A percentile compares a stretch with the other conserved stretches of the same genome.
Conservation (phyloP, 2,113 vertebrate species). For the Stictonetta naevosa region DNA sequence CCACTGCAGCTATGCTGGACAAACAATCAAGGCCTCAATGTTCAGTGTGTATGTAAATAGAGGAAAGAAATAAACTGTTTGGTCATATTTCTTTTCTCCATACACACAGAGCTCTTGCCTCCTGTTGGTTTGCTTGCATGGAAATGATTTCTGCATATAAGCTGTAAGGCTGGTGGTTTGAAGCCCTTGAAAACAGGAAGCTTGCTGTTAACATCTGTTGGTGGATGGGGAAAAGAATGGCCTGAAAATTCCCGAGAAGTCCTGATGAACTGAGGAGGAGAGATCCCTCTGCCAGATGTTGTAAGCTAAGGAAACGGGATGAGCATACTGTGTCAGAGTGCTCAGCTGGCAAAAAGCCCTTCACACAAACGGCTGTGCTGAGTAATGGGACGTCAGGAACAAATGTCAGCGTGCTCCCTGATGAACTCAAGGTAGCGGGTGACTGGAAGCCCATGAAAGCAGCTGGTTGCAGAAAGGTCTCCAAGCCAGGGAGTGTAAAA, state of each 20-base stretch:
- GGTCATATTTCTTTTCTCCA: neutral
- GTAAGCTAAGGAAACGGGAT: neutral
- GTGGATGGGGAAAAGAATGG: neutral
- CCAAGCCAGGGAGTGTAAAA: neutral
- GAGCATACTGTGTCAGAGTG: neutral
- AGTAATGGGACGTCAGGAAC: neutral
- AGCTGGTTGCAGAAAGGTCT: neutral
- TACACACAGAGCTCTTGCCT: neutral
- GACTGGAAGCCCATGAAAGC: neutral
- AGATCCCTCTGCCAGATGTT: neutral
- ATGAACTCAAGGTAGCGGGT: neutral
- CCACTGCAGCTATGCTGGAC: neutral
- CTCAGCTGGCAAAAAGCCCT: neutral
- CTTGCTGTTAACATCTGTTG: neutral
- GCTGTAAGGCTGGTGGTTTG: neutral
- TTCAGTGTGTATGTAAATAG: neutral
- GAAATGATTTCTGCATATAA: neutral
- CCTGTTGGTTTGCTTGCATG: neutral
- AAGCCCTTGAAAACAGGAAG: neutral
- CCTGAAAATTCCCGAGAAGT: neutral
- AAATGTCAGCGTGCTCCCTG: neutral
- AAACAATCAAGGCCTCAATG: rapidly evolving
- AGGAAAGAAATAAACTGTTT: neutral
- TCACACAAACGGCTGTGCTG: neutral
- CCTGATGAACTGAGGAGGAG: neutral